Evolutionary conservation across 2,888 invertebrate genomes (phyloP), one percentile per base, ranked within the genome.

Genomic region (Girardia tigrina): DNA sequence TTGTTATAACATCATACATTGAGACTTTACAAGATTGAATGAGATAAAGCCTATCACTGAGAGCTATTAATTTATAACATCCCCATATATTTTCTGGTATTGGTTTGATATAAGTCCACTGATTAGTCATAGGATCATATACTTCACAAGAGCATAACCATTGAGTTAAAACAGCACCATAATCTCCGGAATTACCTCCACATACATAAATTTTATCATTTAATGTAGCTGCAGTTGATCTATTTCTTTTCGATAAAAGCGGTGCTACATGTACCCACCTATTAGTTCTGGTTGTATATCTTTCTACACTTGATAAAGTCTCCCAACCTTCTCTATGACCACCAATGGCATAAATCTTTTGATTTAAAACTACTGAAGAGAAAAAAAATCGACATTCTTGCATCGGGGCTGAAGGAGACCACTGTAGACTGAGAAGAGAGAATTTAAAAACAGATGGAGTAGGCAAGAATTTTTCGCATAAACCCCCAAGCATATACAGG

Each of bases 321-420:
- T 29, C 36, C 73, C 73, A 73, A 36, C 36, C 36, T 29, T 73
- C 73, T 36, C 29, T 20, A 23, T 29, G 73, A 26, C 73, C 73
- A 6, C 73, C 73, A 8, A 73, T 36, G 16, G 73, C 73, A 73
- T 73, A 73, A 4, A 73, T 28, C 14, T 42, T 26, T 26, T 29
- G 28, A n/a, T 29, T 27, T 26, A 73, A 42, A 36, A 36, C 42
- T n/a, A 28, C 28, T 4, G 36, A 73, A 20, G 29, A 16, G 26
- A 73, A 73, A 42, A 73, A 73, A 42, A 73, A 73, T 20, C 73
- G 28, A 29, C 73, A 28, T 14, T 73, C 73, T 73, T 73, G 73
- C 73, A 73, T 73, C 4, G 73, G 73, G 14, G 28, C 29, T 2
- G 73, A 73, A 8, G 73, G 36, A 8, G 42, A 29, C 73, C 73